Percentiles rank a stretch among this genome's conserved stretches.
phyloP scores from a whole-genome alignment of 2,888 invertebrate species.

The Calephelis perditalis region DNA sequence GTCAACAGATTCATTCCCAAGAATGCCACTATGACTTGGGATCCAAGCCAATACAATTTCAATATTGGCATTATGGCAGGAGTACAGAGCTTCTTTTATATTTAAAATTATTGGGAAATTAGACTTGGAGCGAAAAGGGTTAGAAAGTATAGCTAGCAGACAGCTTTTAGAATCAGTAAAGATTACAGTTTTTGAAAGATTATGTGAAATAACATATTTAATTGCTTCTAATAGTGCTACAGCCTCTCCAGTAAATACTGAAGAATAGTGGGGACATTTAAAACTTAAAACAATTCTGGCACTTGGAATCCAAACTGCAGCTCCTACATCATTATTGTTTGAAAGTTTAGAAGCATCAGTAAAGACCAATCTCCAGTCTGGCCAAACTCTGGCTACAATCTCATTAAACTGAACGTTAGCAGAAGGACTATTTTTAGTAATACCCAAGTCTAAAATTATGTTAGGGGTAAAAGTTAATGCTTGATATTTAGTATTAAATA shows the following conservation, averaged over 20 bases:
- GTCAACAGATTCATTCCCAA: background rate
- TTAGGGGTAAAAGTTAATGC: background rate
- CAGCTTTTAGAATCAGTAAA: background rate
- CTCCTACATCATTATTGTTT: background rate
- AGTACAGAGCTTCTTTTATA: background rate
- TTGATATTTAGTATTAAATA: background rate
- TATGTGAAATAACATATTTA: background rate
- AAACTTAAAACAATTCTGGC: background rate
- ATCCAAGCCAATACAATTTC: background rate
- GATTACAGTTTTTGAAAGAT: background rate
- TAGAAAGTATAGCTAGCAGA: background rate
- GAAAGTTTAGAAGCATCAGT: background rate
- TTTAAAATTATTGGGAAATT: background rate
- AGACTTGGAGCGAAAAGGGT: background rate
- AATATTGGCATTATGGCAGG: background rate
- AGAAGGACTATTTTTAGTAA: background rate
- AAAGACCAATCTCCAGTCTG: background rate
- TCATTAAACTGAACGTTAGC: background rate
- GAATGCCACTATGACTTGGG: background rate
- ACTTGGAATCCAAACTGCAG: background rate
- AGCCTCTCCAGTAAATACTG: background rate
- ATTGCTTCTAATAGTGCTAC: background rate
- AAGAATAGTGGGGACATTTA: background rate
- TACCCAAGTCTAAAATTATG: background rate
- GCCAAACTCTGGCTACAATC: no score